Evolutionary conservation across 2,797 vertebrate genomes (phyloP), one percentile per base, ranked within the genome.

Genomic region (Corythornis leucogaster): DNA sequence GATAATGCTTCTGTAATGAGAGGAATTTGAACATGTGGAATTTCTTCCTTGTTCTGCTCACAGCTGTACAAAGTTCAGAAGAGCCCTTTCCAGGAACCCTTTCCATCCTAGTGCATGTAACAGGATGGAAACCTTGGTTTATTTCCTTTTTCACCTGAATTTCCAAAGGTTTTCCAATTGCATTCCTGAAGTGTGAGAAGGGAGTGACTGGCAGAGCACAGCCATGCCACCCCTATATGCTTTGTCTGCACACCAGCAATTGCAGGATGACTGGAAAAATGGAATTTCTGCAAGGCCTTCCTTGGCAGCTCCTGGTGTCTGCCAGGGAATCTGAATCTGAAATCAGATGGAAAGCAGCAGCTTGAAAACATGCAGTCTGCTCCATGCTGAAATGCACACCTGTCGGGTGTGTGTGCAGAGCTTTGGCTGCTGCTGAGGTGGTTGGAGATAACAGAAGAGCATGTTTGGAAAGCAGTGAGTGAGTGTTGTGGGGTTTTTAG

Each of bases 301-400:
- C 0, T 74, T 93, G 78, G 66, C 75, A 92, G 78, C 90, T 74
- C 71, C 84, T 74, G 87, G 10, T 26, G 55, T 31, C 12, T 85
- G 93, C 95, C 94, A 91, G 11, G 5, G 8, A 69, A 70, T 92
- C 64, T 59, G 92, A 92, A 92, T 94, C 75, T 93, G 89, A 87
- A 91, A 94, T 96, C 94, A 75, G 78, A 82, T 73, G 89, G 84
- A 90, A 96, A 91, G 35, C 92, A 96, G 80, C 92, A 87, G 81
- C 92, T 91, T 10, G 61, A 90, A 79, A 91, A 85, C 51, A 33
- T 59, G 80, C 95, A 93, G 58, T 90, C 95, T 96, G 94, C 87
- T 87, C 38, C 8, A 6, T 63, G 63, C 93, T 87, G 85, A 69
- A 87, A n/a, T 71, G 74, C 92, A 94, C 94, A 96, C 95, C 96